These are phyloP conservation scores for Phoxinus dragarum DNA, from an alignment of 2,797 vertebrate species.

Conservation along the genomic window DNA sequence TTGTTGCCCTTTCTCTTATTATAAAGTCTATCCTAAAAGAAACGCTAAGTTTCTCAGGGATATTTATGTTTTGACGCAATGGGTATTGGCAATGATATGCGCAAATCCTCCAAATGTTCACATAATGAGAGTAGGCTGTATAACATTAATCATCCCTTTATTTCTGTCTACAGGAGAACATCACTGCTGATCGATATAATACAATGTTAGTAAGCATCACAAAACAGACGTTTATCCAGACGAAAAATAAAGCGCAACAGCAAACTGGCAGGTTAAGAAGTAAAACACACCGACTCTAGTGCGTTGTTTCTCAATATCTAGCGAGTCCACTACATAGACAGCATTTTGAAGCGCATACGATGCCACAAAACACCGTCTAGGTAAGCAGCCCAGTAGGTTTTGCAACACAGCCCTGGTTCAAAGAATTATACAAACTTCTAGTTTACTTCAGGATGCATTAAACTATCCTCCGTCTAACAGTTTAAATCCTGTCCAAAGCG, in stretches of 20 bases:
- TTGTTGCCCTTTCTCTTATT: background rate
- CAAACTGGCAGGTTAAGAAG: background rate
- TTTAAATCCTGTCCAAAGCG: constrained; percentile 6
- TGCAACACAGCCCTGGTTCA: background rate
- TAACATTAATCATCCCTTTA: background rate
- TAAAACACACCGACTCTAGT: constrained; percentile 10
- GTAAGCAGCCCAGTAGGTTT: background rate
- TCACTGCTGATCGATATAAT: background rate
- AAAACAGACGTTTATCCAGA: background rate
- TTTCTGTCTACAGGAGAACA: background rate
- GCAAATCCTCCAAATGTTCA: background rate
- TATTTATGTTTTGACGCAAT: background rate
- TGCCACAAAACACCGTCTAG: background rate
- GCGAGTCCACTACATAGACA: background rate
- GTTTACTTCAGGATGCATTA: background rate
- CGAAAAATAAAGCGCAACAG: background rate
- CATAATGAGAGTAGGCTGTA: background rate
- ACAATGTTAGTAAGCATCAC: background rate
- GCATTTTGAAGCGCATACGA: background rate
- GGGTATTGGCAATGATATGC: background rate
- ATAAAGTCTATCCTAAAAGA: background rate
- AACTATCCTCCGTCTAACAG: background rate
- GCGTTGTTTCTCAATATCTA: background rate
- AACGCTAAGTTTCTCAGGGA: background rate
- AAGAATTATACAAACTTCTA: constrained; percentile 7